phyloP scores from a whole-genome alignment of 2,113 vertebrate genomes.

The Microtus pennsylvanicus region DNA sequence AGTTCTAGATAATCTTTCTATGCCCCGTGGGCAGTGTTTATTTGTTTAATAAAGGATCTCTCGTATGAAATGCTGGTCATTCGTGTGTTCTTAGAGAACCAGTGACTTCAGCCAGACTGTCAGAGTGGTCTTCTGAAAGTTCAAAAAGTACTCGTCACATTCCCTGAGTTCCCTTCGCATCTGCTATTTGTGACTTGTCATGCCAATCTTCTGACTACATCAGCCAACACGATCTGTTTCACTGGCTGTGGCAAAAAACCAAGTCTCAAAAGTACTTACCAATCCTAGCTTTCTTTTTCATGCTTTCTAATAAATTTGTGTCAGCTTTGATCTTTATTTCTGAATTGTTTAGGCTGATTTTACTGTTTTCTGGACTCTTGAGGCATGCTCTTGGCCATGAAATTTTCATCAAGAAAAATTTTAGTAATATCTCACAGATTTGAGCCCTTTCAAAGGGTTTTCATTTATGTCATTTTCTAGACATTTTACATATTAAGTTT shows the following conservation, averaged over 20 bases:
- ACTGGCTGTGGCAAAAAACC: neutral
- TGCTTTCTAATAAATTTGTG: constrained; percentile 4
- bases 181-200: constrained; percentile 57
- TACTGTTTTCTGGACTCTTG: constrained; percentile 30
- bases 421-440: neutral
- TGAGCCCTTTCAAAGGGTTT: neutral
- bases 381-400: constrained; percentile 5
- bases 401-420: constrained; percentile 51
- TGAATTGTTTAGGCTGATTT: constrained; percentile 34
- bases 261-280: neutral
- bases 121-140: constrained; percentile 66
- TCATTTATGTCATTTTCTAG: constrained; percentile 26
- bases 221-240: constrained; percentile 29
- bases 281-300: constrained; percentile 54
- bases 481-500: constrained; percentile 31
- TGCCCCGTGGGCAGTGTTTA: constrained; percentile 20
- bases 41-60: constrained; percentile 29
- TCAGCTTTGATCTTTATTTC: constrained; percentile 54
- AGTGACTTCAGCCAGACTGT: constrained; percentile 63
- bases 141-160: constrained; percentile 53
- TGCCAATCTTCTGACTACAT: constrained; percentile 57
- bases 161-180: constrained; percentile 67
- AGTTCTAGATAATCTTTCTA: constrained; percentile 24
- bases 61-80: constrained; percentile 62
- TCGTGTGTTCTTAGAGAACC: constrained; percentile 70